These are phyloP conservation scores for Eupithecia pulchellata DNA, from an alignment of 2,888 invertebrate genomes.

Conservation along the genomic window DNA sequence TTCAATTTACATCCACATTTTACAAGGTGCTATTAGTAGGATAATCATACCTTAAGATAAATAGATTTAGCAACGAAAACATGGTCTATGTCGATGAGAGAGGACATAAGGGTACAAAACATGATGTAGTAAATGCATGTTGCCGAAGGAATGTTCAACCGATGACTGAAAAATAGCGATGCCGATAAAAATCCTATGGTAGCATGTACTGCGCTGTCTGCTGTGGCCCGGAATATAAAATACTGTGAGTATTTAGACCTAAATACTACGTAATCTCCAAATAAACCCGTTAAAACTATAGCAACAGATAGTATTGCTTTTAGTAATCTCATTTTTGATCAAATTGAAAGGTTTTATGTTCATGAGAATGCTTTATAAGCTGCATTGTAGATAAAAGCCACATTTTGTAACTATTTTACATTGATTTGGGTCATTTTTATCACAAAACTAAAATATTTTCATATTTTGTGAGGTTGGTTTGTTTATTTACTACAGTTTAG, in stretches of 20 bases:
- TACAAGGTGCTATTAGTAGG: neutral
- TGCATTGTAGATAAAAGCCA: neutral
- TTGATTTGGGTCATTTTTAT: neutral
- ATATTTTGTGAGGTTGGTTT: neutral
- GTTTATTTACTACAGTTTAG: neutral
- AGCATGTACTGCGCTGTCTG: conserved; percentile 68
- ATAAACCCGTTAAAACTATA: conserved; percentile 56
- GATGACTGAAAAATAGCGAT: conserved; percentile 65
- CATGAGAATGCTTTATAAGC: neutral
- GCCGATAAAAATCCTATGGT: conserved; percentile 67
- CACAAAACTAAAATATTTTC: neutral
- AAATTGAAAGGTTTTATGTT: neutral
- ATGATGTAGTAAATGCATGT: conserved; percentile 56
- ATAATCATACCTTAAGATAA: conserved; percentile 63
- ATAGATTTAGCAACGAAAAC: conserved; percentile 72
- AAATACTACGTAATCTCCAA: conserved; percentile 74
- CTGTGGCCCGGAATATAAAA: conserved; percentile 61
- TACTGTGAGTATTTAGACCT: conserved; percentile 67
- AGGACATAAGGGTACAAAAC: conserved; percentile 68
- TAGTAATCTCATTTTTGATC: conserved; percentile 57
- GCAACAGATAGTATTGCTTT: conserved; percentile 57
- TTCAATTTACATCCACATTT: too few relatives aligned
- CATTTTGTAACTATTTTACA: conserved; percentile 6
- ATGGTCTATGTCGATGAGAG: conserved; percentile 75
- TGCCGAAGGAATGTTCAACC: conserved; percentile 50